Percentiles rank a stretch among this genome's conserved stretches.
Evolutionary conservation across 1,140 invertebrate species (phyloP).

Genomic region (Lepidurus couesii): DNA sequence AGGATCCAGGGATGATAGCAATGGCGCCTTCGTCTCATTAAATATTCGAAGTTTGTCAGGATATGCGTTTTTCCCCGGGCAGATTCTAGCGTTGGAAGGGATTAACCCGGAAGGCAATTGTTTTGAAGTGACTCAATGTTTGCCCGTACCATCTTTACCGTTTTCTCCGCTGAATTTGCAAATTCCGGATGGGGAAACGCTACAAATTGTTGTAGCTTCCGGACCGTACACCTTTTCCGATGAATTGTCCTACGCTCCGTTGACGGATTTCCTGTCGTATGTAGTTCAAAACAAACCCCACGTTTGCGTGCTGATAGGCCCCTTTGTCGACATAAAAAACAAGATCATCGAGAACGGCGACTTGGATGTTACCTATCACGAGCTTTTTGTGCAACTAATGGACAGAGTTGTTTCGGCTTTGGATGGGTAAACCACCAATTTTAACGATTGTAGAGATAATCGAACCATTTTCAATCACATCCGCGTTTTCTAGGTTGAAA

Average conservation of each 20-base stretch:
- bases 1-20: conserved; percentile 45
- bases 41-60: conserved; percentile 59
- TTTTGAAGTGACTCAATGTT: conserved; percentile 23
- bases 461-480: conserved; percentile 28
- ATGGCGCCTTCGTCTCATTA: conserved; percentile 48
- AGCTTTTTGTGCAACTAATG: conserved; percentile 63
- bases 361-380: conserved; percentile 57
- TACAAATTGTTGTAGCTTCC: conserved; percentile 67
- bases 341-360: conserved; percentile 54
- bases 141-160: conserved; percentile 25
- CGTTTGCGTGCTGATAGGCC: conserved; percentile 71
- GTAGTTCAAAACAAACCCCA: conserved; percentile 65
- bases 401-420: conserved; percentile 50
- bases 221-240: conserved; percentile 76
- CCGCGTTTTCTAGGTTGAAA: conserved; percentile 51
- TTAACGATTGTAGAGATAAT: not conserved
- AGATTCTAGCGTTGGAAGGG: conserved; percentile 69
- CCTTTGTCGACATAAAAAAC: conserved; percentile 64
- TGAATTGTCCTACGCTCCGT: conserved; percentile 69
- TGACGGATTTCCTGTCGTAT: conserved; percentile 67
- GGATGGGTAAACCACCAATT: not conserved
- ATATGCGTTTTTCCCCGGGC: conserved; percentile 76
- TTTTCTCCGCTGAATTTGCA: not conserved
- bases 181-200: conserved; percentile 37
- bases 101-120: conserved; percentile 59